Percentiles rank a stretch among this genome's conserved stretches.
Conservation (phyloP, 2,113 vertebrate genomes). For the Tyto alba region DNA sequence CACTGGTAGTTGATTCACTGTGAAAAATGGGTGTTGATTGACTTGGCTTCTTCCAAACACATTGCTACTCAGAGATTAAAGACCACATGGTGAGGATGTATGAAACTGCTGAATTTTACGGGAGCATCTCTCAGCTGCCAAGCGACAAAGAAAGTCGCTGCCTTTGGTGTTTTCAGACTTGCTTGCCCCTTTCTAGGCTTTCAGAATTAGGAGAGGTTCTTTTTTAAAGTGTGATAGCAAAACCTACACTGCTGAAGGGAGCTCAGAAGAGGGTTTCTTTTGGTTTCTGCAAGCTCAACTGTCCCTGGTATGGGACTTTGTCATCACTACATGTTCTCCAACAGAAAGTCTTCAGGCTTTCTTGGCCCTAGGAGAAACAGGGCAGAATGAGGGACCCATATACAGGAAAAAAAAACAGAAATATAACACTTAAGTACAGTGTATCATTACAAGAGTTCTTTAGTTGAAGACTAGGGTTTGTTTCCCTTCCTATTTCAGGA, state of each 20-base stretch:
- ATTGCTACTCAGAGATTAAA: neutral
- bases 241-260: neutral
- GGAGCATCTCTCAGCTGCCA: neutral
- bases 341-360: neutral
- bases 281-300: neutral
- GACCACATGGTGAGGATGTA: neutral
- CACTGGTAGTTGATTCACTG: neutral
- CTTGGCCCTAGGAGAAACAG: neutral
- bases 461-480: neutral
- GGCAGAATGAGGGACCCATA: neutral
- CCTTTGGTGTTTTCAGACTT: neutral
- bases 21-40: constrained; percentile 44
- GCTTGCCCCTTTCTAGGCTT: neutral
- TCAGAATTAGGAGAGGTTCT: neutral
- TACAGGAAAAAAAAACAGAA: neutral
- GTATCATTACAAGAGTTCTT: neutral
- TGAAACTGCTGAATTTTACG: neutral
- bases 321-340: neutral
- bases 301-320: neutral
- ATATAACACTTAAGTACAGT: neutral
- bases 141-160: neutral
- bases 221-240: neutral
- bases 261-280: neutral
- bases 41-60: constrained; percentile 12
- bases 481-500: neutral